These are phyloP conservation scores for Peromyscus aztecus DNA, from an alignment of 2,797 vertebrate species.

Conservation along the genomic window DNA sequence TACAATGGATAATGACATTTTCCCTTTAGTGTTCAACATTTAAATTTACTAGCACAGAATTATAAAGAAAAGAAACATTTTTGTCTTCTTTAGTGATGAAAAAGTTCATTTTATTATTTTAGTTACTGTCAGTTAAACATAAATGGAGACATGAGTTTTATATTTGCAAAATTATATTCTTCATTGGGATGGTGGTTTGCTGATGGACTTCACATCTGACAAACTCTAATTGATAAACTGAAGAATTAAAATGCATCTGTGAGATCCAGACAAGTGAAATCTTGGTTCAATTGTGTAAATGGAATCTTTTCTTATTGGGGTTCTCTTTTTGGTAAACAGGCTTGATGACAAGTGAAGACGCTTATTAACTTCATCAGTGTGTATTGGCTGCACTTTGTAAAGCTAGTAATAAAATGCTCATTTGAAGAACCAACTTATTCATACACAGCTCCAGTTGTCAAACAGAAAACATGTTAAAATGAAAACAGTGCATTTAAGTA, in stretches of 20 bases:
- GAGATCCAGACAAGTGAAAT: conserved; percentile 38
- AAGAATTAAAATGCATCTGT: conserved; percentile 68
- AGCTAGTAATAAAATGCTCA: conserved; percentile 71
- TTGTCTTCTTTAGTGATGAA: conserved; percentile 36
- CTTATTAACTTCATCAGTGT: conserved; percentile 56
- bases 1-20: not conserved
- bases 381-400: conserved; percentile 10
- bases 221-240: conserved; percentile 61
- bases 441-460: conserved; percentile 52
- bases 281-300: conserved; percentile 63
- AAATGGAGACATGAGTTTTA: conserved; percentile 48
- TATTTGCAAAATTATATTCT: conserved; percentile 58
- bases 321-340: conserved; percentile 43
- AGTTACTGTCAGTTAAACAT: conserved; percentile 51
- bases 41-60: conserved; percentile 36
- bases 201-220: conserved; percentile 47
- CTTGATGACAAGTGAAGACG: conserved; percentile 62
- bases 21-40: conserved; percentile 4
- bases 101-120: conserved; percentile 47
- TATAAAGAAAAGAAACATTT: not conserved
- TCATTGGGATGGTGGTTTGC: conserved; percentile 34
- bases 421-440: conserved; percentile 64
- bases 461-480: conserved; percentile 55
- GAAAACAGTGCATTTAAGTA: conserved; percentile 49
- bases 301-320: conserved; percentile 55